phyloP scores from a whole-genome alignment of 2,113 vertebrate genomes.

The Mesoclemmys tuberculata region DNA sequence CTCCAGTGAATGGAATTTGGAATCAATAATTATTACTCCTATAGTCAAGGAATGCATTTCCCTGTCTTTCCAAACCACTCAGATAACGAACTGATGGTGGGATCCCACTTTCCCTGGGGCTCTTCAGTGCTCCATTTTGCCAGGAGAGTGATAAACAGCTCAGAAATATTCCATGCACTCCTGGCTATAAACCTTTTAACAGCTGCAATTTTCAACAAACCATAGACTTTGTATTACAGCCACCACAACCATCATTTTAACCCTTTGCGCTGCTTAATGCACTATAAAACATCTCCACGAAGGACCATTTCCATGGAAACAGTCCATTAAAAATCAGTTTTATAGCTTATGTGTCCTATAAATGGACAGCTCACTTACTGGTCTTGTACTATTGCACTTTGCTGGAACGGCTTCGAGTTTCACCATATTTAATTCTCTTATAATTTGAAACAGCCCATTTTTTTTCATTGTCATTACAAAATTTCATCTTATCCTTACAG shows the following conservation, averaged over 20 bases:
- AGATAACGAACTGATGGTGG: conserved; percentile 35
- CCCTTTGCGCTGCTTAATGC: conserved; percentile 49
- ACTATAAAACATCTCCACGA: conserved; percentile 46
- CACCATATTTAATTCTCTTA: conserved; percentile 60
- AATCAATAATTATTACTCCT: conserved; percentile 46
- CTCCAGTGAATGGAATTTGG: conserved; percentile 38
- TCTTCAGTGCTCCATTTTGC: conserved; percentile 45
- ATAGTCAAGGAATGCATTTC: conserved; percentile 49
- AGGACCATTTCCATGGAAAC: conserved; percentile 76
- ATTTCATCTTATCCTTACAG: background rate
- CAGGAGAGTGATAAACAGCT: conserved; percentile 14
- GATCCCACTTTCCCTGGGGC: conserved; percentile 25
- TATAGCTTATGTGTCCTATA: conserved; percentile 66
- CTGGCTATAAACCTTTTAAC: conserved; percentile 35
- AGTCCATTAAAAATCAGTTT: conserved; percentile 73
- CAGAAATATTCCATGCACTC: conserved; percentile 36
- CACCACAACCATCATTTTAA: conserved; percentile 31
- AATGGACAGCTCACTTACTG: conserved; percentile 64
- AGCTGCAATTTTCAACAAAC: conserved; percentile 63
- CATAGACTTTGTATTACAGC: conserved; percentile 30
- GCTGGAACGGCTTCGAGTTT: conserved; percentile 36
- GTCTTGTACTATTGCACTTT: conserved; percentile 52
- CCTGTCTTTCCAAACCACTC: background rate
- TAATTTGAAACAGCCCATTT: conserved; percentile 41
- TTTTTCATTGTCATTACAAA: conserved; percentile 1